A percentile compares a stretch with the other conserved stretches of the same genome.
These are phyloP conservation scores for Penaeus vannamei DNA, from an alignment of 1,140 invertebrate species.

Conservation along the genomic window DNA sequence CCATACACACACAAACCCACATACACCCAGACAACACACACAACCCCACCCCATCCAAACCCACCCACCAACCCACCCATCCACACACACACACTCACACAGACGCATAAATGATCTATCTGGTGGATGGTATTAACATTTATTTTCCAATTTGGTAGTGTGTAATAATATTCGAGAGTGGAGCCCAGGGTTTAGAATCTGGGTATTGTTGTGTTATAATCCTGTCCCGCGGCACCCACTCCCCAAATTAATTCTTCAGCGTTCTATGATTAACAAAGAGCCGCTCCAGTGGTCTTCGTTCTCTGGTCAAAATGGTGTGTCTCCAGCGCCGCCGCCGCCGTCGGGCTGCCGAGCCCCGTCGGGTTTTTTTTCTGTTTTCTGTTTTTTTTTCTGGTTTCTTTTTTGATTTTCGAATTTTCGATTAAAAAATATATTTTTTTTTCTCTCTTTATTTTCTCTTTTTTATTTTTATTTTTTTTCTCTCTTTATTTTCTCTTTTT, in stretches of 20 bases:
- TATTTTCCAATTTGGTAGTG: slow-evolving; percentile 29
- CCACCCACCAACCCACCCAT: neutral
- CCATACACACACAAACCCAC: neutral
- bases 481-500: no score
- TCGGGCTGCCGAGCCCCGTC: neutral
- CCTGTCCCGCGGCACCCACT: slow-evolving; percentile 46
- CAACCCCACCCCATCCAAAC: neutral
- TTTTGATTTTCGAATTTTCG: no score
- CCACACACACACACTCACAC: neutral
- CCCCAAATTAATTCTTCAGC: slow-evolving; percentile 57
- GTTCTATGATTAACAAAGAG: slow-evolving; percentile 53
- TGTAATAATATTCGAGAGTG: slow-evolving; percentile 31
- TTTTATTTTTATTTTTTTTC: no score
- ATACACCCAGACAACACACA: neutral
- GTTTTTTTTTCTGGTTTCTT: no score
- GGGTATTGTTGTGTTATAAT: slow-evolving; percentile 54
- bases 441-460: no score
- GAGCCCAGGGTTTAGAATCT: slow-evolving; percentile 26
- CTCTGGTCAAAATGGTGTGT: neutral
- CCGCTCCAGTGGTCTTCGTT: neutral
- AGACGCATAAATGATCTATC: neutral
- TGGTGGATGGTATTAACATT: slow-evolving; percentile 16
- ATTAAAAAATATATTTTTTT: no score
- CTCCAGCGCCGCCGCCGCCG: neutral
- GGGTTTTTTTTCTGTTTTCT: no score